Evolutionary conservation across 2,888 invertebrate genomes (phyloP).

Genomic region (Noctua janthina): DNA sequence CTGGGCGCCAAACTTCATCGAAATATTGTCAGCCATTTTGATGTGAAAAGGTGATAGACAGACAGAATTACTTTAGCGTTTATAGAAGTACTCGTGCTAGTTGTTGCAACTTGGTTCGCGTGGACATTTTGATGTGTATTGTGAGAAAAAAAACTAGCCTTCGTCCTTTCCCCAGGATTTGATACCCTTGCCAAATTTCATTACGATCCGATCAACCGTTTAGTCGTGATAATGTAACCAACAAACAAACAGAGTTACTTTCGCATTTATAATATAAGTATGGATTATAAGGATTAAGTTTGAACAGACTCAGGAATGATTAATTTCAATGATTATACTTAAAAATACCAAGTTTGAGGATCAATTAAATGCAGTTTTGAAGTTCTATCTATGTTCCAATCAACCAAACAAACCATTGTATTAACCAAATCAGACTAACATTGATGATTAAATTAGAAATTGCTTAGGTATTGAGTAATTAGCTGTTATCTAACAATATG

Average conservation of each 20-base stretch:
- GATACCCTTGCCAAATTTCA: background rate
- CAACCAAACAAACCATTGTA: background rate
- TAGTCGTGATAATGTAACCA: background rate
- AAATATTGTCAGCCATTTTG: background rate
- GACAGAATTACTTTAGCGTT: background rate
- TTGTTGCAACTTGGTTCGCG: background rate
- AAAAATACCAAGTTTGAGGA: background rate
- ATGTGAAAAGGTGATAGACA: background rate
- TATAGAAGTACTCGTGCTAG: background rate
- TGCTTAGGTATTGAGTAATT: slow-evolving; percentile 28
- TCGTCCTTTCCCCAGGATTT: background rate
- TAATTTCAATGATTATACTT: background rate
- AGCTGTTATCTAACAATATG: background rate
- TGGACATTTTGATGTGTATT: too few species aligned
- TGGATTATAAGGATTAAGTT: background rate
- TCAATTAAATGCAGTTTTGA: background rate
- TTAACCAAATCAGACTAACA: background rate
- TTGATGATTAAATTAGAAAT: slow-evolving; percentile 36
- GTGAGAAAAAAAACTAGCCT: background rate
- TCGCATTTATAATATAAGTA: background rate
- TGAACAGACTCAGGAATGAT: too few species aligned
- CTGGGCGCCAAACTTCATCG: background rate
- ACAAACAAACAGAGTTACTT: background rate
- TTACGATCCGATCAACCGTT: background rate
- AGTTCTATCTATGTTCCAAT: background rate